These are phyloP conservation scores for Sipha maydis DNA, from an alignment of 2,888 invertebrate species.

Conservation along the genomic window DNA sequence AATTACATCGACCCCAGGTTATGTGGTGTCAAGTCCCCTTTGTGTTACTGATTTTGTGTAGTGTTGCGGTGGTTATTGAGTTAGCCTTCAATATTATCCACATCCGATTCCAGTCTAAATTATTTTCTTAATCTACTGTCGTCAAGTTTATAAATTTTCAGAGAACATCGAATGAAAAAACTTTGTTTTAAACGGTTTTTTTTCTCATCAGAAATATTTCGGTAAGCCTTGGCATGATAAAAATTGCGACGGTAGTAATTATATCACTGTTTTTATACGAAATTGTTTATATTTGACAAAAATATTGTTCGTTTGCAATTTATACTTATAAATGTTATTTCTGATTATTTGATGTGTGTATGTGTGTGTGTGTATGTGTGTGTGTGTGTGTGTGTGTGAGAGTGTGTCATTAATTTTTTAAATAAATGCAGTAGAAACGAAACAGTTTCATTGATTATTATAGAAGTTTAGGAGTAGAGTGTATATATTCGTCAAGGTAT, in stretches of 20 bases:
- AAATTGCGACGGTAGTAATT: not conserved
- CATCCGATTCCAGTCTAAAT: not conserved
- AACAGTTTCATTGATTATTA: no score
- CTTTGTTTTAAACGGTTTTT: not conserved
- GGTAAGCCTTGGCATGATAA: not conserved
- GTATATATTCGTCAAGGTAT: not conserved
- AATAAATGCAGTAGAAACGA: no score
- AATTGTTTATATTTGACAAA: no score
- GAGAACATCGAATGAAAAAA: not conserved
- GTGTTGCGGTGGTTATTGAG: not conserved
- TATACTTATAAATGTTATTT: no score
- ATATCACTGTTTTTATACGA: no score
- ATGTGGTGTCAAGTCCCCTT: constrained; percentile 24
- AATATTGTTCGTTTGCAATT: no score
- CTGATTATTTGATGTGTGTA: no score
- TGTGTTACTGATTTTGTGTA: not conserved
- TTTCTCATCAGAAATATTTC: not conserved
- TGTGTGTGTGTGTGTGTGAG: no score
- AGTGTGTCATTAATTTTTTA: no score
- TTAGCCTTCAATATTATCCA: not conserved
- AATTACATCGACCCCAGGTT: not conserved
- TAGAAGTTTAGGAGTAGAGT: not conserved
- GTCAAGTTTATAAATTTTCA: no score
- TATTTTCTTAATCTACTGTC: not conserved
- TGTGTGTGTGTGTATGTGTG: no score